Evolutionary conservation across 2,113 vertebrate genomes (phyloP).

Genomic region (Tupaia tana): DNA sequence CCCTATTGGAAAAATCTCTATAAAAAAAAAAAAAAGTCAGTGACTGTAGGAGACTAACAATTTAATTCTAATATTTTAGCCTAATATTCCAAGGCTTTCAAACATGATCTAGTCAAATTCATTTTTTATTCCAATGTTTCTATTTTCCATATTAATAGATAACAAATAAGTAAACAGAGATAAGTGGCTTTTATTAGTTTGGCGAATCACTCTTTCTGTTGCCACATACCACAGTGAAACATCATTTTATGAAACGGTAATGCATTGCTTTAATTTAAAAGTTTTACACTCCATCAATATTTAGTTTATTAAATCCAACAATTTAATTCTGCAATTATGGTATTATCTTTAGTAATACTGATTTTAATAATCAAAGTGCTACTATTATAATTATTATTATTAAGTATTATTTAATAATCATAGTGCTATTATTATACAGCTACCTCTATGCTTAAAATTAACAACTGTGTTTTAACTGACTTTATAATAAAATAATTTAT

Average conservation of each 20-base stretch:
- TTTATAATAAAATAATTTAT: conserved; percentile 45
- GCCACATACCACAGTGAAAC: fast-evolving
- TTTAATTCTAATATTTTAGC: neutral
- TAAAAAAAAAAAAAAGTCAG: too few relatives aligned
- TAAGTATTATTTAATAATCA: too few relatives aligned
- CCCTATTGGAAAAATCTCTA: too few relatives aligned
- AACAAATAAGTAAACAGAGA: neutral
- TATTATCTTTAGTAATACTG: neutral
- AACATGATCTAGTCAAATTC: neutral
- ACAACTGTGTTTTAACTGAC: conserved; percentile 4
- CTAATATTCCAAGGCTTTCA: neutral
- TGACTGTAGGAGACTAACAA: neutral
- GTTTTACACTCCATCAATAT: neutral
- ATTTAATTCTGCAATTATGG: neutral
- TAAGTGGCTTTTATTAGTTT: neutral
- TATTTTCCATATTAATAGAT: neutral
- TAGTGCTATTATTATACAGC: neutral
- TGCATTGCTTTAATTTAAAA: neutral
- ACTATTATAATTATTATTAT: too few relatives aligned
- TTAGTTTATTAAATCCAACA: neutral
- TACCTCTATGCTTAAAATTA: conserved; percentile 8
- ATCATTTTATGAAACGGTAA: neutral
- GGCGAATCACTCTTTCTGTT: neutral
- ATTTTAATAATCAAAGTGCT: neutral
- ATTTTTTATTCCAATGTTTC: neutral